phyloP scores from a whole-genome alignment of 2,888 invertebrate species.

The Oscheius sp. region DNA sequence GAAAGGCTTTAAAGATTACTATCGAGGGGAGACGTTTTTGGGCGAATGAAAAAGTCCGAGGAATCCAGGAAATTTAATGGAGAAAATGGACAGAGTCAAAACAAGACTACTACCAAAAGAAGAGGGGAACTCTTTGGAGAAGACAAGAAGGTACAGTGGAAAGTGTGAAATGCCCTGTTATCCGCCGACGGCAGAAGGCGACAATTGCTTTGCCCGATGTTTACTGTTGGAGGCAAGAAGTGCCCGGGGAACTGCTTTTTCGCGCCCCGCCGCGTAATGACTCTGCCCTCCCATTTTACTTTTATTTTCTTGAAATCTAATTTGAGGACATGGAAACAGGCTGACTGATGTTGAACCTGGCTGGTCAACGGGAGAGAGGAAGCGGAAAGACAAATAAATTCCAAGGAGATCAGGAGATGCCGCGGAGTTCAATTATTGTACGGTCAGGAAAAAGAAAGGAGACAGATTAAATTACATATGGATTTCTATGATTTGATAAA shows the following conservation, averaged over 20 bases:
- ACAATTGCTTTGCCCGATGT: slow-evolving; percentile 13
- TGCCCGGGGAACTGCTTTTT: slow-evolving; percentile 20
- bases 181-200: neutral
- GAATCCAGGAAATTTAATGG: slow-evolving; percentile 3
- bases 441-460: neutral
- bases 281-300: neutral
- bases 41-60: neutral
- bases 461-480: neutral
- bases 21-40: neutral
- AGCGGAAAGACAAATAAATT: neutral
- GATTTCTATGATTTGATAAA: slow-evolving; percentile 18
- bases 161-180: slow-evolving; percentile 14
- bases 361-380: neutral
- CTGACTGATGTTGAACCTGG: neutral
- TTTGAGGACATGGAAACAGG: too few relatives aligned
- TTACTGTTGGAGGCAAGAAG: slow-evolving; percentile 29
- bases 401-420: neutral
- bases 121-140: neutral
- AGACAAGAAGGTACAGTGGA: neutral
- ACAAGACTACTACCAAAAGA: neutral
- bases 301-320: neutral
- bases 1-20: slow-evolving; percentile 27
- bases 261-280: slow-evolving; percentile 5
- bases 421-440: neutral
- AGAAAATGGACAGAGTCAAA: neutral